Base-by-base conservation (phyloP, 2,113 vertebrate species). In the Brienomyrus longianalis region DNA sequence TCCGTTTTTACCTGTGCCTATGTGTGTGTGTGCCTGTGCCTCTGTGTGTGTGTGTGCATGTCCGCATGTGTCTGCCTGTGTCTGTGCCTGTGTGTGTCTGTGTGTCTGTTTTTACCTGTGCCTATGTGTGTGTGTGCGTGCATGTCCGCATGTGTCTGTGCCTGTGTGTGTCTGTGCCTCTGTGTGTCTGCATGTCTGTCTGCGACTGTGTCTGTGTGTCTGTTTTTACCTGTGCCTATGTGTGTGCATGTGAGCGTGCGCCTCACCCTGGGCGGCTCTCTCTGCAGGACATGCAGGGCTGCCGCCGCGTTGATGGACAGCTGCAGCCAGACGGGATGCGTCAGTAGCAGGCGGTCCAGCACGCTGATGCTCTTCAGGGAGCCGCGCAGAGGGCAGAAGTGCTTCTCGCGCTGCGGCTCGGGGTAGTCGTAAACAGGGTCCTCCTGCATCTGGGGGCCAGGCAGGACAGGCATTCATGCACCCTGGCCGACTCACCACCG, bases 321-420 rank as follows among this genome's bases (percentile, higher is more conserved):
- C 94, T 98, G 97, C 8, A 98, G 94, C 97, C 97, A 98, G 77
- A 98, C 96, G 0, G 97, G 95, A 51, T 97, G 95, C 0, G 97
- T 97, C 80, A 98, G 96, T 90, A 98, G 94, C 89, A 98, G 96
- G 13, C 97, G 96, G 91, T 98, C 97, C 93, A 97, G 92, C 0
- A 98, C 93, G 70, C 96, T 97, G 94, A 98, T 94, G 2, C 93
- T 93, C 54, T 92, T 97, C 35, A 95, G 94, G 0, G 97, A 97
- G 2, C 91, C 93, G 51, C 84, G 92, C n/a, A 94, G 94, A 59
- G 90, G 93, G 59, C 91, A 92, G 43, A 11, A 7, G 10, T 92
- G 83, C 90, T 91, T 94, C 3, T 74, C 52, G 62, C 52, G 31
- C 0, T 84, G 88, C 85, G 94, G 93, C 74, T 96, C 95, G 0